These are phyloP conservation scores for Strongylocentrotus purpuratus DNA, from an alignment of 35 echinoderm and acorn worm species.

Conservation along the genomic window DNA sequence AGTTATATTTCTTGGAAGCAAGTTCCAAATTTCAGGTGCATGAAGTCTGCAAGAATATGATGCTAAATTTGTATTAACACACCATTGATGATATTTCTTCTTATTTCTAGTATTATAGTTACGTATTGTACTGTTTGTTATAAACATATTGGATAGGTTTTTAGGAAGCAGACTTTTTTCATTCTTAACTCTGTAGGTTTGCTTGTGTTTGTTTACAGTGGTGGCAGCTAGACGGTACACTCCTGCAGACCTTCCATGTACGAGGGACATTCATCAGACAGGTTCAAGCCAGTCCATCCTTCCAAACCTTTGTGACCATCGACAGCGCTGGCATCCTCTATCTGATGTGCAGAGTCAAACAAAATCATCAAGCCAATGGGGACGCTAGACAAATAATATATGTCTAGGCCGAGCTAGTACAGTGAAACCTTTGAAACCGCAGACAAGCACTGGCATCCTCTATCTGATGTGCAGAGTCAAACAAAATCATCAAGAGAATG, in stretches of 20 bases:
- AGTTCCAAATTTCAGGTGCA: too few species aligned
- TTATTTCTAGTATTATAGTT: too few species aligned
- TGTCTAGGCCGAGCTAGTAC: not conserved
- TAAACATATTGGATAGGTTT: too few species aligned
- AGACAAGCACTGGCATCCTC: not conserved
- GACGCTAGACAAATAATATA: not conserved
- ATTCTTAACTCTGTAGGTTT: too few species aligned
- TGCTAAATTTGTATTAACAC: too few species aligned
- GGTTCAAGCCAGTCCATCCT: conserved; percentile 60
- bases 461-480: too few species aligned
- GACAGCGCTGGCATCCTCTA: conserved; percentile 89
- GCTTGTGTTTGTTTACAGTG: conserved; percentile 55
- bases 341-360: conserved; percentile 53
- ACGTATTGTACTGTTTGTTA: too few species aligned
- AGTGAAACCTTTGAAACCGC: not conserved
- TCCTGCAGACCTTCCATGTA: conserved; percentile 82
- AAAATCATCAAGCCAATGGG: not conserved
- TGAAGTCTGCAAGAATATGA: too few species aligned
- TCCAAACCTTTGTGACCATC: conserved; percentile 81
- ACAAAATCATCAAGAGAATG: too few species aligned
- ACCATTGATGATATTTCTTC: too few species aligned
- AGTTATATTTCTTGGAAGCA: too few species aligned
- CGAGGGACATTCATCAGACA: conserved; percentile 73
- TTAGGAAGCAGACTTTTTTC: too few species aligned
- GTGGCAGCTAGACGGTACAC: conserved; percentile 81